Conservation (phyloP, 2,113 vertebrate genomes). For the Crypturellus undulatus region DNA sequence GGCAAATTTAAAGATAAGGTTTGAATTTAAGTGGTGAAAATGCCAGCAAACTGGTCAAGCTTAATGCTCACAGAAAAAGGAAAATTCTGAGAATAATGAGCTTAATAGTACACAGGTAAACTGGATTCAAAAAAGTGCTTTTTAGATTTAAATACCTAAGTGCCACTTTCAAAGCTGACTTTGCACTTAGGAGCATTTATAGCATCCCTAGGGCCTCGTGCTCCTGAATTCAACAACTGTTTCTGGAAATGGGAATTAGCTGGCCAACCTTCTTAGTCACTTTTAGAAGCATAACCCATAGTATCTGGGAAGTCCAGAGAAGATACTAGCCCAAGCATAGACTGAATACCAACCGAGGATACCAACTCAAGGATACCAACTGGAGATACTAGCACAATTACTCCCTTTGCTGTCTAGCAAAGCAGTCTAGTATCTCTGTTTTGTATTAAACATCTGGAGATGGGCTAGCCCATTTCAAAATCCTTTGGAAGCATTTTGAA, state of each 20-base stretch:
- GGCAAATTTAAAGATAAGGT: constrained; percentile 38
- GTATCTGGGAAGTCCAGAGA: background rate
- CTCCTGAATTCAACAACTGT: background rate
- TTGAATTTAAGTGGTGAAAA: constrained; percentile 47
- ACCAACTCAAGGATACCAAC: background rate
- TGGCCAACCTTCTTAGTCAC: background rate
- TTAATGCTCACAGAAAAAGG: background rate
- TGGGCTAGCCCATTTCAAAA: constrained; percentile 9
- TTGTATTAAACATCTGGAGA: background rate
- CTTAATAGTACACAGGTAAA: background rate
- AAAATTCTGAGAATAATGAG: background rate
- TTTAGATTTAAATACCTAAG: background rate
- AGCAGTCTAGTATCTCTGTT: background rate
- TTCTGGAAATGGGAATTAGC: background rate
- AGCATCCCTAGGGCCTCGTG: background rate
- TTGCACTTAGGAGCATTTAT: background rate
- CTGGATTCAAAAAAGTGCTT: background rate
- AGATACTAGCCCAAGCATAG: background rate
- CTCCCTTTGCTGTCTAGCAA: background rate
- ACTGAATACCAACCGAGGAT: background rate
- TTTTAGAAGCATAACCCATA: background rate
- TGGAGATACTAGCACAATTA: background rate
- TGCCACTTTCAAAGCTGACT: background rate
- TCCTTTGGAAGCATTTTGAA: constrained; percentile 57
- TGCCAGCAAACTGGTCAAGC: constrained; percentile 6